Evolutionary conservation across 1,140 invertebrate genomes (phyloP).

Genomic region (Orussus abietinus): DNA sequence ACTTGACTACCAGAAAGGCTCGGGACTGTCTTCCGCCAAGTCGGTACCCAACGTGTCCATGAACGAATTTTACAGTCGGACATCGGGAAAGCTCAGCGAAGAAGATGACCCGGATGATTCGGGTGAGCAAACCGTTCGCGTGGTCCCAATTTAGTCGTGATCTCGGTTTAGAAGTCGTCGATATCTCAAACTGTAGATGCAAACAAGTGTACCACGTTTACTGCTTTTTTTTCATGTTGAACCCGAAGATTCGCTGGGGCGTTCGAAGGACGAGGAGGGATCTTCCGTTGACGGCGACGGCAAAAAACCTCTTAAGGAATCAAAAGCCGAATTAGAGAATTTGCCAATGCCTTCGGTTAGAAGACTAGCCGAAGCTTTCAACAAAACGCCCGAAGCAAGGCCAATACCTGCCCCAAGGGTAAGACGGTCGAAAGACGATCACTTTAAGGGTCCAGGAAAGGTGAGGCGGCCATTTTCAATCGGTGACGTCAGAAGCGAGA

Average conservation of each 20-base stretch:
- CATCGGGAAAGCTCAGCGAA: neutral
- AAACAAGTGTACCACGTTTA: neutral
- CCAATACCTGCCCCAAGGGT: constrained; percentile 16
- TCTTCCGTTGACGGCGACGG: neutral
- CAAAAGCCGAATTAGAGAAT: constrained; percentile 13
- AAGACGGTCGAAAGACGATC: too few relatives aligned
- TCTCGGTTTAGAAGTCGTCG: too few relatives aligned
- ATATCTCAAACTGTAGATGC: constrained; percentile 3
- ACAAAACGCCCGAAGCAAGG: constrained; percentile 19
- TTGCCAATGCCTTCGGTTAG: constrained; percentile 43
- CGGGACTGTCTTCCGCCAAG: constrained; percentile 33
- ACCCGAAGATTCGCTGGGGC: neutral
- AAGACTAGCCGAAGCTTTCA: constrained; percentile 40
- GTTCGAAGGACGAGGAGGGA: neutral
- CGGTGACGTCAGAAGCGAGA: too few relatives aligned
- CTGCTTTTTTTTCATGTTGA: neutral
- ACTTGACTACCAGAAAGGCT: constrained; percentile 13
- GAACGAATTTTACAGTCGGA: constrained; percentile 4
- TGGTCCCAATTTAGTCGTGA: neutral
- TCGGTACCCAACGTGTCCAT: constrained; percentile 43
- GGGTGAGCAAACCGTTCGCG: too few relatives aligned
- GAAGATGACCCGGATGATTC: too few relatives aligned
- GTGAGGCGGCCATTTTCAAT: too few relatives aligned
- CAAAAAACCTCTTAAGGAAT: neutral
- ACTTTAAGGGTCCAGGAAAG: too few relatives aligned